Conservation (phyloP, 2,113 vertebrate species). For the Cyphotilapia sp. region DNA sequence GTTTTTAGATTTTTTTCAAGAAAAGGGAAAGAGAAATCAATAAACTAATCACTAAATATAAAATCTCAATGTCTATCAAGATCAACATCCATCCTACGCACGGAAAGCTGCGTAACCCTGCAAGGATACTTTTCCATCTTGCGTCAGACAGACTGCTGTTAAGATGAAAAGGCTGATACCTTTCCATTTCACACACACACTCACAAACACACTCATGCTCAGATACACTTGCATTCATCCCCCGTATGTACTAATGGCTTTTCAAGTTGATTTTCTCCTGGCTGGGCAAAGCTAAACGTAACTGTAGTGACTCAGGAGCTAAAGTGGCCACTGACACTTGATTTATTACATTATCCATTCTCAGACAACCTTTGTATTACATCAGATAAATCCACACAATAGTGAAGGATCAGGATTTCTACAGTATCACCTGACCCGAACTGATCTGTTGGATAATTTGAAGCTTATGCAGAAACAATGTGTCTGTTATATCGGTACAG, state of each 20-base stretch:
- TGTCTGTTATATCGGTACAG: not conserved
- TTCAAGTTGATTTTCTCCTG: not conserved
- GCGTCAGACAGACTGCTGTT: not conserved
- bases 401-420: not conserved
- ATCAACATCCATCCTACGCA: not conserved
- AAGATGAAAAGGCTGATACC: not conserved
- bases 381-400: not conserved
- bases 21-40: not conserved
- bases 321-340: not conserved
- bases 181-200: not conserved
- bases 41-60: fast-evolving
- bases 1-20: not conserved
- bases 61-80: not conserved
- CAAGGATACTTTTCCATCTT: not conserved
- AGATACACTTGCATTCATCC: not conserved
- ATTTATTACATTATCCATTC: not conserved
- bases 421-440: not conserved
- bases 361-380: not conserved
- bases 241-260: not conserved
- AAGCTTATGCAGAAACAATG: not conserved
- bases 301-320: not conserved
- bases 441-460: not conserved
- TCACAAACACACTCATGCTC: not conserved
- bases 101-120: not conserved
- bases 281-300: not conserved